Evolutionary conservation across 2,888 invertebrate genomes (phyloP).

Genomic region (Drosophila macrospina): DNA sequence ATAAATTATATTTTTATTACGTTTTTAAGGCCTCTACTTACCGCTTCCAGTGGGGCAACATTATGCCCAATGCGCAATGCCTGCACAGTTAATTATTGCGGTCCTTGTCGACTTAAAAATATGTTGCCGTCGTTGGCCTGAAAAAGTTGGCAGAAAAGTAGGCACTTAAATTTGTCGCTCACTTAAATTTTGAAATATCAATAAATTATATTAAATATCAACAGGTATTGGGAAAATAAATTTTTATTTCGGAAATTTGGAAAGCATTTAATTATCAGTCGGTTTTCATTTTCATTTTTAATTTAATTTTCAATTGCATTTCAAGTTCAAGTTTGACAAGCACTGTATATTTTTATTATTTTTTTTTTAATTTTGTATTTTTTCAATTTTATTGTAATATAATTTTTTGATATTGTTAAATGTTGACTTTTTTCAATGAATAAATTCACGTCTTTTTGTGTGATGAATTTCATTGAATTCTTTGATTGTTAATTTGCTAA

Average conservation of each 20-base stretch:
- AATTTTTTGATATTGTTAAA: background rate
- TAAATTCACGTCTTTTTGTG: background rate
- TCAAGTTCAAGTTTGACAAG: conserved; percentile 44
- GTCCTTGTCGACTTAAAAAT: conserved; percentile 70
- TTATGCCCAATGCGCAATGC: conserved; percentile 82
- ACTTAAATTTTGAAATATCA: conserved; percentile 8
- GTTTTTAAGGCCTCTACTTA: conserved; percentile 58
- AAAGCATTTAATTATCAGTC: background rate
- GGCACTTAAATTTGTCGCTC: conserved; percentile 55
- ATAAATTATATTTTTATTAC: too few relatives aligned
- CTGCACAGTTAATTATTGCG: conserved; percentile 67
- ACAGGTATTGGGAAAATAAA: too few relatives aligned
- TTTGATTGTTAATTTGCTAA: conserved; percentile 10
- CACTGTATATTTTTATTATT: conserved; percentile 5
- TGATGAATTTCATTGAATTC: conserved; percentile 3
- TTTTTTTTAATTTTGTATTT: background rate
- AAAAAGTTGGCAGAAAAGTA: conserved; percentile 58
- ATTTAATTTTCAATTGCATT: conserved; percentile 1
- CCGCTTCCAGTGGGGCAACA: conserved; percentile 85
- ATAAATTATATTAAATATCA: background rate
- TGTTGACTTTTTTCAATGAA: background rate
- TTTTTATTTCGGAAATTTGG: background rate
- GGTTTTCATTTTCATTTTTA: conserved; percentile 7
- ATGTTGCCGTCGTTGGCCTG: conserved; percentile 76
- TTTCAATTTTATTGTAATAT: background rate